A percentile compares a stretch with the other conserved stretches of the same genome.
phyloP scores from a whole-genome alignment of 1,140 invertebrate species.

The Zaprionus camerounensis region DNA sequence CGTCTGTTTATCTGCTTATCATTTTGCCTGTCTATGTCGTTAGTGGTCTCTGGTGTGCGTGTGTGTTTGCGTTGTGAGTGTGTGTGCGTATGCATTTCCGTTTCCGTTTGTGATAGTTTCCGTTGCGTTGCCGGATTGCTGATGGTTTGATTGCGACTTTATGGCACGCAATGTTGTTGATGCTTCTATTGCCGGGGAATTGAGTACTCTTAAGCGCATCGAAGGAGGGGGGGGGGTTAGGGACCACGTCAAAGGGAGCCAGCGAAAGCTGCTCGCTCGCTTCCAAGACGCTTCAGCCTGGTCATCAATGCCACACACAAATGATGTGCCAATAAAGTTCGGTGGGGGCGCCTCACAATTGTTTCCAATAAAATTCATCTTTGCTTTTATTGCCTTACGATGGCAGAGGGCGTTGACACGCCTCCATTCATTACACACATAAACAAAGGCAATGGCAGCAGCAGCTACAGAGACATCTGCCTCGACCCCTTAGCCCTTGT shows the following conservation, averaged over 20 bases:
- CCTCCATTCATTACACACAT: conserved; percentile 32
- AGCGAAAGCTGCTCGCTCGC: neutral
- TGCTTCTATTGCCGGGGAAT: conserved; percentile 19
- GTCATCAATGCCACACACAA: conserved; percentile 62
- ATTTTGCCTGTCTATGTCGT: conserved; percentile 17
- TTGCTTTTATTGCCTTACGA: conserved; percentile 64
- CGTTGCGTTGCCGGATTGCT: conserved; percentile 47
- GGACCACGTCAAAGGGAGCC: neutral
- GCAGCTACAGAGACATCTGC: conserved; percentile 21
- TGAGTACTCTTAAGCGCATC: neutral
- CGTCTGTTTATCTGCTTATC: conserved; percentile 36
- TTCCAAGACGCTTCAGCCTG: conserved; percentile 29
- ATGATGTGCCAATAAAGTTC: conserved; percentile 79
- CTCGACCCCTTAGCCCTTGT: conserved; percentile 69
- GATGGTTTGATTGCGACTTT: conserved; percentile 53
- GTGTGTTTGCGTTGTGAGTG: conserved; percentile 2
- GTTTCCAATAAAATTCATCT: conserved; percentile 79
- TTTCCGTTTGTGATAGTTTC: conserved; percentile 53
- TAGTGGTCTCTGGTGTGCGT: neutral
- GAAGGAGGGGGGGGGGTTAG: neutral
- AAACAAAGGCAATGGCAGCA: conserved; percentile 17
- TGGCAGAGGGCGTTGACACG: conserved; percentile 34
- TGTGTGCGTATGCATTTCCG: conserved; percentile 50
- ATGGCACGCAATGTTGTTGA: conserved; percentile 47
- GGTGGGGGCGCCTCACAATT: conserved; percentile 57